These are phyloP conservation scores for Ochropleura plecta DNA, from an alignment of 2,888 invertebrate species.

Conservation along the genomic window DNA sequence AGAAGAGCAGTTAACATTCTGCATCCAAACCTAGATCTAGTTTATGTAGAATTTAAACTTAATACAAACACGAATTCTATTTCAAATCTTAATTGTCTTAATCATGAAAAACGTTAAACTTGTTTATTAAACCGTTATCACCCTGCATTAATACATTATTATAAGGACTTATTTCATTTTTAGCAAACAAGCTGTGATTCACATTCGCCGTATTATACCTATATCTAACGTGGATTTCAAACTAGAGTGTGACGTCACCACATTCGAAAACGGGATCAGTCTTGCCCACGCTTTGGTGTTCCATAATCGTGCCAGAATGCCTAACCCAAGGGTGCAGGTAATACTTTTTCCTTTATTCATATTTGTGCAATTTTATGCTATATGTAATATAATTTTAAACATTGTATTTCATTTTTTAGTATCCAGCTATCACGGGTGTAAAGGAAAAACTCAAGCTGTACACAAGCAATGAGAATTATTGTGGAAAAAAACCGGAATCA, in stretches of 20 bases:
- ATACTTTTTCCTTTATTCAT: slow-evolving; percentile 5
- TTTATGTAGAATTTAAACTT: not conserved
- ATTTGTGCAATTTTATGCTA: not conserved
- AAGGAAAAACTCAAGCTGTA: slow-evolving; percentile 79
- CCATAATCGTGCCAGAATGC: slow-evolving; percentile 82
- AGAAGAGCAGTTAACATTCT: not conserved
- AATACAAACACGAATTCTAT: not conserved
- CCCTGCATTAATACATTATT: not conserved
- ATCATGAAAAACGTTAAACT: not conserved
- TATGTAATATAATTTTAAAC: not conserved
- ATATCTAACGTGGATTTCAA: slow-evolving; percentile 69
- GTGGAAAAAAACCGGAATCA: slow-evolving; percentile 81
- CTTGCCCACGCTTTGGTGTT: slow-evolving; percentile 84
- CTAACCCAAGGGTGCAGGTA: slow-evolving; percentile 76
- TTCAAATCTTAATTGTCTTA: not conserved
- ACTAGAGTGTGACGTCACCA: slow-evolving; percentile 82
- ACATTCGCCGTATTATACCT: slow-evolving; percentile 75
- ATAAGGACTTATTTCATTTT: slow-evolving; percentile 36
- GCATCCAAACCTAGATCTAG: not conserved
- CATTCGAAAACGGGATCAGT: slow-evolving; percentile 82
- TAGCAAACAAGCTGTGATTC: slow-evolving; percentile 85
- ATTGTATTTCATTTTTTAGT: slow-evolving; percentile 66
- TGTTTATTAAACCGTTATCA: not conserved
- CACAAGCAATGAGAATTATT: slow-evolving; percentile 77
- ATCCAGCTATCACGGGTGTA: slow-evolving; percentile 72